phyloP scores from a whole-genome alignment of 2,888 invertebrate genomes.

The Cryptus armator region DNA sequence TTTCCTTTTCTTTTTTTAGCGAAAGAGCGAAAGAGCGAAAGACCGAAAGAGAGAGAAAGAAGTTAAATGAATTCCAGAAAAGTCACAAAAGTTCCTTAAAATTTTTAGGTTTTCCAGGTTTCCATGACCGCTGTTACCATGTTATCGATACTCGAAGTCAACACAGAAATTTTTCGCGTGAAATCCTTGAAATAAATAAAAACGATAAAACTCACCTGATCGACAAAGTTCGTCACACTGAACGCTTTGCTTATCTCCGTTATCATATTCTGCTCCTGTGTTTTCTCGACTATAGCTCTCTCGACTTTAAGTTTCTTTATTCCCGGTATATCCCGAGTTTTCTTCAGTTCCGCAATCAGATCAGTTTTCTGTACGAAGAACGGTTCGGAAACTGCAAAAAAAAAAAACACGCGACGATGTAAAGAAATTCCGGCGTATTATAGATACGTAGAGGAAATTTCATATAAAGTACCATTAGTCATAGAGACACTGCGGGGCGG shows the following conservation, averaged over 20 bases:
- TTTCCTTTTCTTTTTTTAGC: too few species aligned
- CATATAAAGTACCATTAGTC: conserved; percentile 80
- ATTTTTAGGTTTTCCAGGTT: too few species aligned
- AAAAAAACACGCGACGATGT: not conserved
- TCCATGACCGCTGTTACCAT: too few species aligned
- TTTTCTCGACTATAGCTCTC: conserved; percentile 93
- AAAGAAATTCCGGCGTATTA: too few species aligned
- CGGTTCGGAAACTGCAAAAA: conserved; percentile 87
- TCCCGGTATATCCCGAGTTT: conserved; percentile 97
- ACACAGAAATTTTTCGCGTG: too few species aligned
- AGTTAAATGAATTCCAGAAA: too few species aligned
- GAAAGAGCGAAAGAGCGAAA: too few species aligned
- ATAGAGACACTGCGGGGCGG: conserved; percentile 91
- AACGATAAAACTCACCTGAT: conserved; percentile 89
- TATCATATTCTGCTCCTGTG: conserved; percentile 93
- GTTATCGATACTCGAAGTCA: too few species aligned
- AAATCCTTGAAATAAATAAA: not conserved
- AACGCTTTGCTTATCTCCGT: conserved; percentile 94
- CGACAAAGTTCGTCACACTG: conserved; percentile 94
- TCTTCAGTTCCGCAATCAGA: conserved; percentile 96
- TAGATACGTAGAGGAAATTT: too few species aligned
- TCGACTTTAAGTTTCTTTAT: conserved; percentile 97
- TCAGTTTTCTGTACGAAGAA: conserved; percentile 93
- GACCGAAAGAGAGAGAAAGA: too few species aligned
- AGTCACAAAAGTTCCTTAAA: too few species aligned